These are phyloP conservation scores for Pandemis cinnamomeana DNA, from an alignment of 2,888 invertebrate genomes.

Conservation along the genomic window DNA sequence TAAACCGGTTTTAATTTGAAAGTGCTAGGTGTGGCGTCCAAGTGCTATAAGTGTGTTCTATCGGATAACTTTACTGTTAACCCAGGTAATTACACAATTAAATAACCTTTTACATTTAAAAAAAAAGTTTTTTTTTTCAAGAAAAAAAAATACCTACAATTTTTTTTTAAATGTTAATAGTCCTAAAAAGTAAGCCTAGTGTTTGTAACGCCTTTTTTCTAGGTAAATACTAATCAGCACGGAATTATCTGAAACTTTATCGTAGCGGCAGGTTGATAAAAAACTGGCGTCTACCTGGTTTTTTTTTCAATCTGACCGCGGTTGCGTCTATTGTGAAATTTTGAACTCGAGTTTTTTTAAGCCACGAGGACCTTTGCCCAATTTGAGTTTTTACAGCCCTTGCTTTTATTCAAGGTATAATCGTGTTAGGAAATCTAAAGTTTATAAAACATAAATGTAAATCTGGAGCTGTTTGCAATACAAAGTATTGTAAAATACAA, in stretches of 20 bases:
- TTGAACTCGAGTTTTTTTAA: constrained; percentile 19
- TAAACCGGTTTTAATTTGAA: constrained; percentile 71
- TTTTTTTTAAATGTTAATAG: too few relatives aligned
- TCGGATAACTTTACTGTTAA: constrained; percentile 29
- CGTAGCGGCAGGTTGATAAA: constrained; percentile 37
- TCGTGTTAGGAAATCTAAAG: neutral
- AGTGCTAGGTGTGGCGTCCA: constrained; percentile 74
- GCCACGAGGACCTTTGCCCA: neutral
- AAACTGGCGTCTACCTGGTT: constrained; percentile 36
- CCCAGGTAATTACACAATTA: constrained; percentile 26
- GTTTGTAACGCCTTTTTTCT: neutral
- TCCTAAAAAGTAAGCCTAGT: neutral
- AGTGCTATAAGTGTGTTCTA: constrained; percentile 39
- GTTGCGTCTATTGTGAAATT: constrained; percentile 30
- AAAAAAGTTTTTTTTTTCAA: neutral
- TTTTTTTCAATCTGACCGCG: constrained; percentile 34
- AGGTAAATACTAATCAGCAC: constrained; percentile 16
- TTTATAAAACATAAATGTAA: neutral
- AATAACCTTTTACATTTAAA: neutral
- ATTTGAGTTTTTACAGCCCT: neutral
- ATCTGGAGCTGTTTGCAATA: neutral
- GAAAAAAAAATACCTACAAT: neutral
- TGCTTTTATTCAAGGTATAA: neutral
- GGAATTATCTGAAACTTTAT: constrained; percentile 24
- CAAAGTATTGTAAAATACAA: neutral